Percentiles rank a stretch among this genome's conserved stretches.
Conservation (phyloP, 2,113 vertebrate species). For the Cnemophilus loriae region DNA sequence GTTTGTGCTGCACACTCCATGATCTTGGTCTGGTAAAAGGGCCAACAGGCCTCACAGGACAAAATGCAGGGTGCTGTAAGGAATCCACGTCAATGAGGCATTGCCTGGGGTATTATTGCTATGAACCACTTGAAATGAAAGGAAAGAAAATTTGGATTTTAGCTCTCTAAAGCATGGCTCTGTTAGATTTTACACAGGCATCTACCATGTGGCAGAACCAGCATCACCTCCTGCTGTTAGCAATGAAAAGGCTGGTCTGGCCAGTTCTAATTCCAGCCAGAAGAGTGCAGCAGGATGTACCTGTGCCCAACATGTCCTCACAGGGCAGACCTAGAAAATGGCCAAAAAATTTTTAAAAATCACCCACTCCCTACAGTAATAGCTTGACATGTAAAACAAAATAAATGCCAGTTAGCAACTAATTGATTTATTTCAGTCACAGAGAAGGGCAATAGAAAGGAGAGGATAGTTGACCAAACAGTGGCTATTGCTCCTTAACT, state of each 20-base stretch:
- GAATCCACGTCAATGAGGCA: neutral
- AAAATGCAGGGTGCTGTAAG: neutral
- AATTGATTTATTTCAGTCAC: neutral
- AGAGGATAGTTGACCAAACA: neutral
- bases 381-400: neutral
- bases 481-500: neutral
- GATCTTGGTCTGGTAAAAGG: neutral
- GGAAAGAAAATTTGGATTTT: neutral
- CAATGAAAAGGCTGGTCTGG: neutral
- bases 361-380: neutral
- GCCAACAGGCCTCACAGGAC: neutral
- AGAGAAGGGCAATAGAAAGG: neutral
- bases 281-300: slow-evolving; percentile 23
- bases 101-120: neutral
- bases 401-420: neutral
- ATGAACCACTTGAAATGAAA: neutral
- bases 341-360: neutral
- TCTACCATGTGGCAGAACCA: neutral
- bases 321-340: neutral
- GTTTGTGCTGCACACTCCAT: neutral
- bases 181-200: neutral
- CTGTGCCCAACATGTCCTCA: neutral
- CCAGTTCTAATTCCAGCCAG: slow-evolving; percentile 22
- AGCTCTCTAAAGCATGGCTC: neutral
- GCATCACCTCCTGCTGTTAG: neutral